phyloP scores from a whole-genome alignment of 2,888 invertebrate species.

The Sinopyrophorus schimmeli region DNA sequence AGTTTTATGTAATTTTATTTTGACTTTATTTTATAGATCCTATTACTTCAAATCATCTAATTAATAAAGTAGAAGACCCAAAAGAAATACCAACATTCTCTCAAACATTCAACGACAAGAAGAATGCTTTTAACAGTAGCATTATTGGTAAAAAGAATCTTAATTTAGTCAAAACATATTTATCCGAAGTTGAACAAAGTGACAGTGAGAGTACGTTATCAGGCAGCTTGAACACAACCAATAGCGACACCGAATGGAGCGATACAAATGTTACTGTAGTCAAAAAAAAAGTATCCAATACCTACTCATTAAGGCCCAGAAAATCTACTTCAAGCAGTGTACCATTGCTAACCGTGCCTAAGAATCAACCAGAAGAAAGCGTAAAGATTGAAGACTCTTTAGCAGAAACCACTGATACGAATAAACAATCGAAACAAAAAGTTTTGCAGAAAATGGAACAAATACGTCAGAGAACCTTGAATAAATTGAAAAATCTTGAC shows the following conservation, averaged over 20 bases:
- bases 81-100: background rate
- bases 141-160: constrained; percentile 49
- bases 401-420: background rate
- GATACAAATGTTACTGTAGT: constrained; percentile 1
- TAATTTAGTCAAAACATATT: constrained; percentile 40
- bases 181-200: constrained; percentile 1
- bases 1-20: background rate
- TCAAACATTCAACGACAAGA: constrained; percentile 21
- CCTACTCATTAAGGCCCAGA: constrained; percentile 30
- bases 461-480: constrained; percentile 43
- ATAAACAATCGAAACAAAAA: constrained; percentile 10
- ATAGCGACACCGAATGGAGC: constrained; percentile 9
- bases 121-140: constrained; percentile 40
- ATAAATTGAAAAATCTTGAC: constrained; percentile 34
- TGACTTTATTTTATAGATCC: background rate
- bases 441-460: constrained; percentile 43
- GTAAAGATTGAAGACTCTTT: too few species aligned
- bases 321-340: constrained; percentile 5
- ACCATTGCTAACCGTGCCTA: too few species aligned
- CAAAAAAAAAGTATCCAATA: background rate
- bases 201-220: constrained; percentile 21
- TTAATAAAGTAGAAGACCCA: background rate
- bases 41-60: background rate
- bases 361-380: too few species aligned
- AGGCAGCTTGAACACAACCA: constrained; percentile 17